phyloP scores from a whole-genome alignment of 2,113 vertebrate genomes.

The Neogobius melanostomus region DNA sequence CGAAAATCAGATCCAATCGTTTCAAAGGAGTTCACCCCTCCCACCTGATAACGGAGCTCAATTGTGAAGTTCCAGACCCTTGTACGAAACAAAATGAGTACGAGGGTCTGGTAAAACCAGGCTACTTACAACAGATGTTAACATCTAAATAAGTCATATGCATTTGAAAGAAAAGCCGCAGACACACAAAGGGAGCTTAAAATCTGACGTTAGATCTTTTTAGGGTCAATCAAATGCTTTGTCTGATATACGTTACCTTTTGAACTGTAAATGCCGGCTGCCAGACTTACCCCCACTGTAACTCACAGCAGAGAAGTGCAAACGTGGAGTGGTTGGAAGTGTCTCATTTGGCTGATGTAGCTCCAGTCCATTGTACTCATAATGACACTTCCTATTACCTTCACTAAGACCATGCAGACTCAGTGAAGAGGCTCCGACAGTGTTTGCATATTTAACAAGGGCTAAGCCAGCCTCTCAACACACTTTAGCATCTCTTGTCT shows the following conservation, averaged over 20 bases:
- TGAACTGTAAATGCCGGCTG: not conserved
- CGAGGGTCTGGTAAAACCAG: no score
- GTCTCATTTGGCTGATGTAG: conserved; percentile 4
- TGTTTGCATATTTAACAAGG: conserved; percentile 27
- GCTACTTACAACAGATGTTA: no score
- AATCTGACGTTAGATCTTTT: not conserved
- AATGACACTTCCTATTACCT: not conserved
- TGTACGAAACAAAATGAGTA: no score
- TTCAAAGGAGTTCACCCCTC: no score
- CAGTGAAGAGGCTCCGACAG: not conserved
- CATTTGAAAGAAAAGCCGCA: no score
- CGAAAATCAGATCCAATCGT: no score
- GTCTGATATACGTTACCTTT: no score
- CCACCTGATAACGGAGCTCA: no score
- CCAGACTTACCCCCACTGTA: not conserved
- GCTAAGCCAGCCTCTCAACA: conserved; percentile 9
- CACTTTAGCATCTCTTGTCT: conserved; percentile 33
- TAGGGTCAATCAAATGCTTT: no score
- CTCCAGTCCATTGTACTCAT: not conserved
- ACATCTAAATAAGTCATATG: no score
- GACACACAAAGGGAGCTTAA: not conserved
- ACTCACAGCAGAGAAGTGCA: not conserved
- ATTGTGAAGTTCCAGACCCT: no score
- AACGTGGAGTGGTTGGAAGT: not conserved
- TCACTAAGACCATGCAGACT: not conserved